Base-by-base conservation (phyloP, 2,797 vertebrate genomes). In the Bovichtus variegatus region DNA sequence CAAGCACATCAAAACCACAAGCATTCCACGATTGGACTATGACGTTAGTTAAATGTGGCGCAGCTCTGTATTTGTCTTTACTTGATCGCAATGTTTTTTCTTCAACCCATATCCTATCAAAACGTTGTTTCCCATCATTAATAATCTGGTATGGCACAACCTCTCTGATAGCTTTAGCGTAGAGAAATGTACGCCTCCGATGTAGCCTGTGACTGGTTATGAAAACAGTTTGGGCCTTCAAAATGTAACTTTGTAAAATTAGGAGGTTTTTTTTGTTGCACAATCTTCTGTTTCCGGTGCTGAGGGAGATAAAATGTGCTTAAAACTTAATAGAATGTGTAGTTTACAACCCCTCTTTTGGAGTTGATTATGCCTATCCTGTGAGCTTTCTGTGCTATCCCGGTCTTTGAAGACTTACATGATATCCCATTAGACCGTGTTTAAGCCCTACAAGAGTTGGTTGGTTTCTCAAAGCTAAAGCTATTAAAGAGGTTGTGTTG, bases 261-360 rank as follows among this genome's bases (percentile, higher is more conserved):
- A 3, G 29, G 4, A 41, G 11, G 27, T 59, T 6, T 6, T 36
- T 13, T 29, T 62, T 2, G 25, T 59, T 69, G 25, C n/a, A 44
- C 2, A 10, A 31, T 13, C 9, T 64, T 8, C 15, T 34, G 15
- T n/a, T 44, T 68, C 11, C 16, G 2, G n/a, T 27, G 11, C 23
- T 31, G 1, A 44, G 43, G 34, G 47, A 72, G n/a, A 70, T 55
- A 54, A 34, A 18, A 78, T 65, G 10, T 63, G 4, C 25, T 4
- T 7, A n/a, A 51, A 66, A 43, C 10, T 11, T 27, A 4, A 19
- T 19, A 27, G 36, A 59, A 59, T 53, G 21, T n/a, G 34, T 12
- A 36, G 6, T 40, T 57, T 31, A 34, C 7, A 38, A 21, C 2
- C 5, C 15, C 1, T 3, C n/a, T 43, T 38, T 46, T 25, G 16